A percentile compares a stretch with the other conserved stretches of the same genome.
Conservation (phyloP, 2,888 invertebrate species). For the Hylaea fasciaria region DNA sequence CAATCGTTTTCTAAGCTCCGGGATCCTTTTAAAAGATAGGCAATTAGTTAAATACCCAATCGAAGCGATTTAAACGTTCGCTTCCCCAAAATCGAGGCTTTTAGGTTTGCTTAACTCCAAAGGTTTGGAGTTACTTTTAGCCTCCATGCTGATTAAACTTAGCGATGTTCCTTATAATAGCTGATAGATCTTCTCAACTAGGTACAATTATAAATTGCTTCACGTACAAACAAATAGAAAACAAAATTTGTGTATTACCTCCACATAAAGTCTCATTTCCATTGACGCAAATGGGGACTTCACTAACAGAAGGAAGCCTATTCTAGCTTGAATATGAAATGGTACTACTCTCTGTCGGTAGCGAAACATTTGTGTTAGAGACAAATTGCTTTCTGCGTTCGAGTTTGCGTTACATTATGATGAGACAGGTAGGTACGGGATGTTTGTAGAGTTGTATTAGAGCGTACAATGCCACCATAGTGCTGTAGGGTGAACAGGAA, state of each 20-base stretch:
- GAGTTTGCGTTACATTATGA: constrained; percentile 31
- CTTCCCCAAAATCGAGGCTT: constrained; percentile 24
- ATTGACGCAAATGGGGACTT: constrained; percentile 37
- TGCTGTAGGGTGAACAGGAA: too few species aligned
- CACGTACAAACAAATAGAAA: too few species aligned
- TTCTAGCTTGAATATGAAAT: constrained; percentile 57
- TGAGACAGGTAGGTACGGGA: constrained; percentile 20
- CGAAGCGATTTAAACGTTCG: constrained; percentile 29
- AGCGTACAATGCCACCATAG: constrained; percentile 13
- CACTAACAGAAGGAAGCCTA: constrained; percentile 42
- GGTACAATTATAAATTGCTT: too few species aligned
- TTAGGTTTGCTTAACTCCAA: constrained; percentile 14
- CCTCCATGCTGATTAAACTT: not conserved
- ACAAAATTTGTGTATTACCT: not conserved
- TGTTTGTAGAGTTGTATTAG: constrained; percentile 15
- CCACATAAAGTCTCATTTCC: constrained; percentile 25
- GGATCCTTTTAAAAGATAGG: constrained; percentile 39
- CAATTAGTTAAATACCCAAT: constrained; percentile 41
- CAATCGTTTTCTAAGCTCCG: constrained; percentile 30
- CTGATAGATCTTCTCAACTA: too few species aligned
- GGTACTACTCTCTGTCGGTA: constrained; percentile 58
- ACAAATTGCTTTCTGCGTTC: constrained; percentile 30
- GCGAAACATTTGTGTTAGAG: constrained; percentile 47
- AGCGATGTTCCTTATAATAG: not conserved
- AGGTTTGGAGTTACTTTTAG: not conserved